Percentiles rank a stretch among this genome's conserved stretches.
Evolutionary conservation across 1,140 invertebrate species (phyloP).

Genomic region (Drosophila watanabei): DNA sequence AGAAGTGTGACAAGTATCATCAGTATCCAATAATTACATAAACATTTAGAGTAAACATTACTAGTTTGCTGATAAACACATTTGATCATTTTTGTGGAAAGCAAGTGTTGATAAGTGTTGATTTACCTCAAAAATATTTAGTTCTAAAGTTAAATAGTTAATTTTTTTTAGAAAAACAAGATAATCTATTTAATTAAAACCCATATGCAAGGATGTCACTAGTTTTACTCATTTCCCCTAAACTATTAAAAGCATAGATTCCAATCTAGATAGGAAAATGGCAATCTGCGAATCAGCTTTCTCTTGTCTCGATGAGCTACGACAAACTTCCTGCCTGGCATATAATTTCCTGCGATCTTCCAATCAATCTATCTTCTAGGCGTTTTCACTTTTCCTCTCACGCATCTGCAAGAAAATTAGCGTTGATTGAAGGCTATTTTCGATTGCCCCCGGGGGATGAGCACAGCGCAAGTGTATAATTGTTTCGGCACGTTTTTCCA

Average conservation of each 20-base stretch:
- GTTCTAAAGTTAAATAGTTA: too few species aligned
- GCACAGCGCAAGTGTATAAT: conserved; percentile 48
- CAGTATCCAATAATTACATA: too few species aligned
- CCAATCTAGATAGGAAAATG: conserved; percentile 5
- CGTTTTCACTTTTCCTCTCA: conserved; percentile 41
- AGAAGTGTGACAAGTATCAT: too few species aligned
- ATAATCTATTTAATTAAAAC: too few species aligned
- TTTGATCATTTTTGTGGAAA: too few species aligned
- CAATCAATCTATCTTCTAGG: conserved; percentile 39
- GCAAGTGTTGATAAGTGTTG: too few species aligned
- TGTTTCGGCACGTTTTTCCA: conserved; percentile 32
- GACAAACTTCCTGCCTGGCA: conserved; percentile 24
- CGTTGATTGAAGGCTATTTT: conserved; percentile 40
- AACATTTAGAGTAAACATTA: too few species aligned
- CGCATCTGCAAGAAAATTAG: conserved; percentile 20
- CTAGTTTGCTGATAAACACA: too few species aligned
- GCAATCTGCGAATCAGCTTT: conserved; percentile 13
- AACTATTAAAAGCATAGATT: too few species aligned
- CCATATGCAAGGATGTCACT: too few species aligned
- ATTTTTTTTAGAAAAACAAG: too few species aligned
- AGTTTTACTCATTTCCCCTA: not conserved
- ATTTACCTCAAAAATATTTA: too few species aligned
- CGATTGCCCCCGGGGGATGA: conserved; percentile 12
- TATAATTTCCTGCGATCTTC: conserved; percentile 39
- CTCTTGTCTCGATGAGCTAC: conserved; percentile 23